Evolutionary conservation across 2,888 invertebrate genomes (phyloP).

Genomic region (Lepidocyrtoides sp.): DNA sequence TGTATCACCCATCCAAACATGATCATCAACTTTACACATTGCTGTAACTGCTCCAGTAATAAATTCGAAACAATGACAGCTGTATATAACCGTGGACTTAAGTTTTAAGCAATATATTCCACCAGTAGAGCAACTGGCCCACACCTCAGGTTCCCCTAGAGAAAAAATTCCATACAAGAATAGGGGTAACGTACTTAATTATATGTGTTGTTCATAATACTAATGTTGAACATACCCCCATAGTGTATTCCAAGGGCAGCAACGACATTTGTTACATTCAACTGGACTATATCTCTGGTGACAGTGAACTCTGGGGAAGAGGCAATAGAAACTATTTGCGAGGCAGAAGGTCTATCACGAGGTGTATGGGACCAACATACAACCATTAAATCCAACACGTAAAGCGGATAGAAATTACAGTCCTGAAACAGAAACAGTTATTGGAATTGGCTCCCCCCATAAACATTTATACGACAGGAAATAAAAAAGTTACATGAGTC

Average conservation of each 20-base stretch:
- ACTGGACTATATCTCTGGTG: constrained; percentile 92
- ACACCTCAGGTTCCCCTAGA: constrained; percentile 85
- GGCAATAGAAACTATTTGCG: constrained; percentile 96
- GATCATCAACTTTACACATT: constrained; percentile 92
- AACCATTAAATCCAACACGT: constrained; percentile 97
- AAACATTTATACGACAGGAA: not conserved
- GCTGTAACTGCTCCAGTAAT: constrained; percentile 87
- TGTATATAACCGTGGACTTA: constrained; percentile 76
- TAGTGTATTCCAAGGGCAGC: constrained; percentile 89
- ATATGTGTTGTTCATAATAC: not conserved
- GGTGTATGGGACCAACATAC: constrained; percentile 96
- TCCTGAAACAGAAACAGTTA: constrained; percentile 72
- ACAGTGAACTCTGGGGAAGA: constrained; percentile 98
- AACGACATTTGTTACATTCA: constrained; percentile 90
- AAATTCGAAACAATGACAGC: constrained; percentile 84
- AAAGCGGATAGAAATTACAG: constrained; percentile 91
- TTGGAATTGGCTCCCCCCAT: not conserved
- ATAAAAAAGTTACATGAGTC: constrained; percentile 72
- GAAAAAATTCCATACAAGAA: constrained; percentile 3
- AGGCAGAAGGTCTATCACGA: constrained; percentile 95
- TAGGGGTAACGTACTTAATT: too few relatives aligned
- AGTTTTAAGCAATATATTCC: constrained; percentile 84
- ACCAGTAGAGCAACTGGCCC: constrained; percentile 85
- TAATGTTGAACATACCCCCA: constrained; percentile 85
- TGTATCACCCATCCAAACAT: constrained; percentile 96